These are phyloP conservation scores for Okapia johnstoni DNA, from an alignment of 2,113 vertebrate genomes.

Conservation along the genomic window DNA sequence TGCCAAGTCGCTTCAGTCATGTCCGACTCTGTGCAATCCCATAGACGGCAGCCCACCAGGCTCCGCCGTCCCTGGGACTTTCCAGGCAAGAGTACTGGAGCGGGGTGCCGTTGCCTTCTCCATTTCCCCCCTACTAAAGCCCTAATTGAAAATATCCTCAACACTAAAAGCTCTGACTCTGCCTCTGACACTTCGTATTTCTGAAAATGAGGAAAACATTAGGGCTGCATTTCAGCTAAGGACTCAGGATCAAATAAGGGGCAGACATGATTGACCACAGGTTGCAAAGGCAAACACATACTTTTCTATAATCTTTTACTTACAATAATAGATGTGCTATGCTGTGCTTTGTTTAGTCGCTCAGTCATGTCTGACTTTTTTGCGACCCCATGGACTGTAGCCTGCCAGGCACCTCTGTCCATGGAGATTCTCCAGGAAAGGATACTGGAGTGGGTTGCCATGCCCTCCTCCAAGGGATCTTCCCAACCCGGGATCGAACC, in stretches of 20 bases:
- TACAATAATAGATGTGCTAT: not conserved
- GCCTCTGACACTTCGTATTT: not conserved
- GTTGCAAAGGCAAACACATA: not conserved
- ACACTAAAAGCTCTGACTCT: not conserved
- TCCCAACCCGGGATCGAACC: not conserved
- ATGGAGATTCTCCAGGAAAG: not conserved
- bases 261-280: not conserved
- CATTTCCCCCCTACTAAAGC: not conserved
- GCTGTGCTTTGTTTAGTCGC: not conserved
- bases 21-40: too few relatives aligned
- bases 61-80: too few relatives aligned
- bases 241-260: not conserved
- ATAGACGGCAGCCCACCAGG: too few relatives aligned
- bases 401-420: not conserved
- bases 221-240: not conserved
- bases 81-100: too few relatives aligned
- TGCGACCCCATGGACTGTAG: not conserved
- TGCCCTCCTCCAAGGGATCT: not conserved
- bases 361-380: not conserved
- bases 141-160: not conserved
- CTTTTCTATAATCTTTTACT: not conserved
- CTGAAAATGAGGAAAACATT: not conserved
- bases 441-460: not conserved
- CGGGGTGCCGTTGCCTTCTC: too few relatives aligned
- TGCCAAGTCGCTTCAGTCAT: too few relatives aligned